Percentiles rank a stretch among this genome's conserved stretches.
Conservation (phyloP, 1,140 invertebrate genomes). For the Nomia melanderi region DNA sequence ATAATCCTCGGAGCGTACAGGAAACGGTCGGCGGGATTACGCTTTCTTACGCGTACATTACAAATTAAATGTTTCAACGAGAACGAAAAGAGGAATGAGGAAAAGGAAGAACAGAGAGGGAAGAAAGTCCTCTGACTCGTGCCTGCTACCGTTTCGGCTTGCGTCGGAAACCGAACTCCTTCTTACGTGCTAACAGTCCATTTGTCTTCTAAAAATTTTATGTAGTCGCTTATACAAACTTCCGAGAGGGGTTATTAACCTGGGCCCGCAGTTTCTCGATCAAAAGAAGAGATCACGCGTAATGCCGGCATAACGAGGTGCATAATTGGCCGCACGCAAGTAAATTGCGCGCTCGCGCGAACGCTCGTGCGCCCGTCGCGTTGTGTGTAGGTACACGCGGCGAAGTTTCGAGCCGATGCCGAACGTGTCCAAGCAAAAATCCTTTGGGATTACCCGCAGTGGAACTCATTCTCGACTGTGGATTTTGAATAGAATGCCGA, state of each 20-base stretch:
- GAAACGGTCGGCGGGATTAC: not conserved
- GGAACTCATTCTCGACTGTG: conserved; percentile 51
- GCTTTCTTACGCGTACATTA: not conserved
- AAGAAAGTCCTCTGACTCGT: conserved; percentile 11
- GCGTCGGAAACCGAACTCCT: not conserved
- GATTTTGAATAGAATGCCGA: conserved; percentile 13
- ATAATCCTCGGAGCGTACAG: conserved; percentile 14
- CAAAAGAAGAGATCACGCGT: conserved; percentile 55
- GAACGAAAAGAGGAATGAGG: too few relatives aligned
- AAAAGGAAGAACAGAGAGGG: too few relatives aligned
- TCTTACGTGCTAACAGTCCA: conserved; percentile 35
- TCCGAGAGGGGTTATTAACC: conserved; percentile 55
- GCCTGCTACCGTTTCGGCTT: not conserved
- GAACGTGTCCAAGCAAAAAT: conserved; percentile 59
- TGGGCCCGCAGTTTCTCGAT: conserved; percentile 44
- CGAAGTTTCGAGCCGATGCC: conserved; percentile 30
- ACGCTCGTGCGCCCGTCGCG: not conserved
- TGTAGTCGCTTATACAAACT: conserved; percentile 47
- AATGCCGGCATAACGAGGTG: conserved; percentile 67
- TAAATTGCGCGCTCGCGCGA: conserved; percentile 51
- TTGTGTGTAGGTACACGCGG: not conserved
- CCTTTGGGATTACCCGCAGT: conserved; percentile 54
- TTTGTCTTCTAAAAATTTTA: conserved; percentile 40
- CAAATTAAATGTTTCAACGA: conserved; percentile 18
- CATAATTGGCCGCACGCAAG: conserved; percentile 65